Evolutionary conservation across 2,888 invertebrate species (phyloP), one percentile per base, ranked within the genome.

Genomic region (Diarsia brunnea): DNA sequence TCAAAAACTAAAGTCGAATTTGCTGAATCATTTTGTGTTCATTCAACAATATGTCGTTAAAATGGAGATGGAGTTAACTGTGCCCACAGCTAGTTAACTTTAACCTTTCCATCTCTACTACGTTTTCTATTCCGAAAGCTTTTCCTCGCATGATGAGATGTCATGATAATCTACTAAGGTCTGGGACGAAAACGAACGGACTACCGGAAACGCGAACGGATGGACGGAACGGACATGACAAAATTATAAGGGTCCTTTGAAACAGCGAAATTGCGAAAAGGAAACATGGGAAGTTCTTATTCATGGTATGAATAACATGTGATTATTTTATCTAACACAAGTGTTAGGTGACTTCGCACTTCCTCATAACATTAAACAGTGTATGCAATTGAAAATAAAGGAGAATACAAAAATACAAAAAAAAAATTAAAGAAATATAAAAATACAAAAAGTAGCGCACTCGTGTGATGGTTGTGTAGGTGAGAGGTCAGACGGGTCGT

Each of bases 191-290:
- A 81, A 74, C 55, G 65, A 70, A 72, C 21, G 61, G 69, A 49
- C 60, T 27, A 47, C 24, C 69, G 78, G 79, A 82, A 76, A 75
- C 53, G 47, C 38, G 65, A 75, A 64, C 75, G 71, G 67, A 69
- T 45, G 75, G 67, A 72, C 27, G 47, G 74, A 73, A 73, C 77
- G 82, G 84, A 81, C 77, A 82, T 74, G 74, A 77, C 78, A 21
- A 68, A 86, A 84, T 86, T 86, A 86, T 79, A 75, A 67, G 69
- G 78, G 73, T 77, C 65, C 73, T 86, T 86, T 86, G 84, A 77
- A 73, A 71, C 27, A 61, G 60, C 38, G 73, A 73, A 79, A 80
- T 75, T 76, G 69, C 38, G 70, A 24, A 85, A 78, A 67, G 79
- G 80, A 76, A 86, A 82, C 72, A 73, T 64, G 21, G 67, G 73